Evolutionary conservation across 2,113 vertebrate species (phyloP), one percentile per base, ranked within the genome.

Genomic region (Choloepus hoffmanni): DNA sequence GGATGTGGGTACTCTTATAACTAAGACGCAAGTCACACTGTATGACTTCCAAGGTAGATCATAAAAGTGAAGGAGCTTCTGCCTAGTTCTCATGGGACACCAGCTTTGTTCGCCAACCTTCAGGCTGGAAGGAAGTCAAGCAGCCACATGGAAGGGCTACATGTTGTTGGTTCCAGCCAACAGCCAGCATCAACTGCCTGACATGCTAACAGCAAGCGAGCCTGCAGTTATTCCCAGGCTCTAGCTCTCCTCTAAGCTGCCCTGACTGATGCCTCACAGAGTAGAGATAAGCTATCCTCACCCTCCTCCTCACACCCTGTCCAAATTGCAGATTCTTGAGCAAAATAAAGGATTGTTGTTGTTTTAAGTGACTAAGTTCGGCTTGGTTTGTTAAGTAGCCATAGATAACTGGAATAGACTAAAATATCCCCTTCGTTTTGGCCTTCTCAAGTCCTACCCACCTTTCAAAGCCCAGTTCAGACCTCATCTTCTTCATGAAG

Each of bases 281-380:
- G 24, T 18, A 78, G 24, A 93, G 55, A 81, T 5, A 43, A 60
- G 18, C 26, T 76, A 7, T 65, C 62, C 48, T 81, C 58, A 73
- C 63, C 86, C 18, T 2, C 58, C 28, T 36, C 4, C 16, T 58
- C 14, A 21, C 9, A 10, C 7, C 16, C n/a, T 21, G 24, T 84
- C 60, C 53, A 92, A 79, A 95, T 7, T 45, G 16, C 36, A 85
- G n/a, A 90, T 48, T 79, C 89, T 74, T 40, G 36, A 93, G 73
- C 86, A 96, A 91, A 95, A 86, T 45, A 74, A 95, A 83, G 74
- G 14, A 68, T 8, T 45, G 21, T 33, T 26, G 33, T 92, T 92
- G n/a, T 55, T 83, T 82, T 28, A 68, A 67, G 62, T 50, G 58
- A 73, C 30, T 89, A 15, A n/a, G 45, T 62, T 79, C 82, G 74